Percentiles rank a stretch among this genome's conserved stretches.
These are phyloP conservation scores for Axea sp. DNA, from an alignment of 2,888 invertebrate genomes.

Conservation along the genomic window DNA sequence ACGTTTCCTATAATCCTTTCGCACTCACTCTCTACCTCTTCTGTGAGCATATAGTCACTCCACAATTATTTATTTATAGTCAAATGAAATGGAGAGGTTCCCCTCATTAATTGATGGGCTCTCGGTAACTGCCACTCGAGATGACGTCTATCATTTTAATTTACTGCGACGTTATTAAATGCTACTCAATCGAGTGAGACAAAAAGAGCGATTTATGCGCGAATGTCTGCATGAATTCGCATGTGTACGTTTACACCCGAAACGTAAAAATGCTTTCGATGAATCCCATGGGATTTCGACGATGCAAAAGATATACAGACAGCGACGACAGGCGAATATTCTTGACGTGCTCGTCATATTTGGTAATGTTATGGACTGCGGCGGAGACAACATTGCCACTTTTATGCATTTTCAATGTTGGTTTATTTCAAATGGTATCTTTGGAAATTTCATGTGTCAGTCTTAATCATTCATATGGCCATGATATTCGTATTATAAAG, in stretches of 20 bases:
- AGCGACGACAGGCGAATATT: slow-evolving; percentile 57
- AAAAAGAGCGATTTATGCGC: slow-evolving; percentile 48
- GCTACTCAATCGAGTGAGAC: slow-evolving; percentile 46
- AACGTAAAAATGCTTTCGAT: slow-evolving; percentile 56
- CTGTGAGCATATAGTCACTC: slow-evolving; percentile 67
- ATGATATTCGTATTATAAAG: slow-evolving; percentile 58
- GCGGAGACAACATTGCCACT: slow-evolving; percentile 54
- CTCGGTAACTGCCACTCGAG: slow-evolving; percentile 73
- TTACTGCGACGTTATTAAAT: slow-evolving; percentile 67
- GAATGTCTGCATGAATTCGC: slow-evolving; percentile 19
- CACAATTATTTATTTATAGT: slow-evolving; percentile 75
- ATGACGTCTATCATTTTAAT: slow-evolving; percentile 77
- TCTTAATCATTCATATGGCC: slow-evolving; percentile 55
- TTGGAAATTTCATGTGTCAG: slow-evolving; percentile 57
- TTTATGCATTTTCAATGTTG: slow-evolving; percentile 62
- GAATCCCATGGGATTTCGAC: slow-evolving; percentile 53
- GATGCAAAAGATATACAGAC: slow-evolving; percentile 54
- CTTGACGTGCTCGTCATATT: slow-evolving; percentile 58
- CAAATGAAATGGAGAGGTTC: slow-evolving; percentile 73
- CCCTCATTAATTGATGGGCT: slow-evolving; percentile 76
- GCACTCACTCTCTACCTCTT: slow-evolving; percentile 40
- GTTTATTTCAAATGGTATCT: slow-evolving; percentile 59
- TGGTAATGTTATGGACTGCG: slow-evolving; percentile 53
- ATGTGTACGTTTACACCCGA: slow-evolving; percentile 35
- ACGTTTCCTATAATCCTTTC: slow-evolving; percentile 37